Percentiles rank a stretch among this genome's conserved stretches.
Evolutionary conservation across 2,797 vertebrate genomes (phyloP).

Genomic region (Rhinogobio ventralis): DNA sequence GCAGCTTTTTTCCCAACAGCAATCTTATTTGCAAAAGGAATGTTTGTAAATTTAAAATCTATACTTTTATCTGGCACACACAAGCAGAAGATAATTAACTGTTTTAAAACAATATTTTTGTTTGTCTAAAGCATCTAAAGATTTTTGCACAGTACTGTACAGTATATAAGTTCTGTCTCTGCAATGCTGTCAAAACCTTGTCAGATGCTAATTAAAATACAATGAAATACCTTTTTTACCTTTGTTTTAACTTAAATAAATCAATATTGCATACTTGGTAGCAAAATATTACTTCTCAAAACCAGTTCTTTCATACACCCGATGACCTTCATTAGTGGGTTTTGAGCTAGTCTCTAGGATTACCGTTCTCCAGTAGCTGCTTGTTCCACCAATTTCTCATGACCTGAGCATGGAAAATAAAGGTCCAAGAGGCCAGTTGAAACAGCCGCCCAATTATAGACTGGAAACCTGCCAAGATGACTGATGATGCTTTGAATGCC

Average conservation of each 20-base stretch:
- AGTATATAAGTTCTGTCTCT: neutral
- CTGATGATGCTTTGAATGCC: constrained; percentile 36
- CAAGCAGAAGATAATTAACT: too few relatives aligned
- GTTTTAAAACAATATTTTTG: too few relatives aligned
- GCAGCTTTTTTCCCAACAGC: too few relatives aligned
- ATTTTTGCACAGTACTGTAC: neutral
- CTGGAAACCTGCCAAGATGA: constrained; percentile 41
- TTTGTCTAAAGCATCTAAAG: neutral
- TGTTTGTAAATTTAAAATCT: too few relatives aligned
- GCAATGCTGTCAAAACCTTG: neutral
- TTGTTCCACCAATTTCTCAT: constrained; percentile 21
- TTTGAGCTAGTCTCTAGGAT: constrained; percentile 24
- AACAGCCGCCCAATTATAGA: constrained; percentile 40
- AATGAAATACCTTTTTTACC: neutral
- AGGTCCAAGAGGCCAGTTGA: constrained; percentile 12
- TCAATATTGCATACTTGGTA: neutral
- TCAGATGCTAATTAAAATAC: neutral
- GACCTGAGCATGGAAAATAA: constrained; percentile 26
- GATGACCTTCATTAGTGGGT: constrained; percentile 13
- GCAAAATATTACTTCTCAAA: neutral
- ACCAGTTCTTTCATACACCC: neutral
- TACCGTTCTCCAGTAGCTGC: neutral
- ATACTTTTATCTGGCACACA: too few relatives aligned
- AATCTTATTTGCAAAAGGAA: too few relatives aligned
- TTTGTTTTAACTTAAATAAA: neutral